Evolutionary conservation across 2,113 vertebrate genomes (phyloP).

Genomic region (Micronisus gabar): DNA sequence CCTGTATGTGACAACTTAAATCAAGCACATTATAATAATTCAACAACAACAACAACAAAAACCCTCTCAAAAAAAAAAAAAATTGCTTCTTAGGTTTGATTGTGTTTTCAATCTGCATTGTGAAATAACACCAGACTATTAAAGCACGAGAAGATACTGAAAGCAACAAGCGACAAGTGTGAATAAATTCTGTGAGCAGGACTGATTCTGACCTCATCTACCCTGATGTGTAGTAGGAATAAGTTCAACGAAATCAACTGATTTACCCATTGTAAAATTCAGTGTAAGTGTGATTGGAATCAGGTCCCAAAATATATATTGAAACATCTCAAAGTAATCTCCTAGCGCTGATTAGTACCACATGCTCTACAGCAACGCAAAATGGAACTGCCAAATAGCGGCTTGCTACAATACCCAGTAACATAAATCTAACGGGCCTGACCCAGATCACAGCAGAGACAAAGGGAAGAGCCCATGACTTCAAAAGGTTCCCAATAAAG

Average conservation of each 20-base stretch:
- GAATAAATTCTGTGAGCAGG: background rate
- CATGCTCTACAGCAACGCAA: conserved; percentile 34
- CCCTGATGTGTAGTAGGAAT: background rate
- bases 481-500: conserved; percentile 16
- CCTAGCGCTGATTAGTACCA: conserved; percentile 57
- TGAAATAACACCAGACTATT: background rate
- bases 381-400: conserved; percentile 9
- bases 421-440: conserved; percentile 11
- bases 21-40: background rate
- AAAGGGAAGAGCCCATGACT: background rate
- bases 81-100: background rate
- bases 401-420: background rate
- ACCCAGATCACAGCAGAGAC: background rate
- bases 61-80: background rate
- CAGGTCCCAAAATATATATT: conserved; percentile 20
- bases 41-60: background rate
- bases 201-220: conserved; percentile 21
- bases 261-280: conserved; percentile 36
- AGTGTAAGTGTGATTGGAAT: conserved; percentile 20
- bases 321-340: conserved; percentile 59
- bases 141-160: background rate
- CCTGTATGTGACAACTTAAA: conserved; percentile 73
- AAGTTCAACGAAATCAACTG: conserved; percentile 26
- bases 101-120: background rate
- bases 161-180: background rate